Base-by-base conservation (phyloP, 2,113 vertebrate genomes). In the Elephas maximus region DNA sequence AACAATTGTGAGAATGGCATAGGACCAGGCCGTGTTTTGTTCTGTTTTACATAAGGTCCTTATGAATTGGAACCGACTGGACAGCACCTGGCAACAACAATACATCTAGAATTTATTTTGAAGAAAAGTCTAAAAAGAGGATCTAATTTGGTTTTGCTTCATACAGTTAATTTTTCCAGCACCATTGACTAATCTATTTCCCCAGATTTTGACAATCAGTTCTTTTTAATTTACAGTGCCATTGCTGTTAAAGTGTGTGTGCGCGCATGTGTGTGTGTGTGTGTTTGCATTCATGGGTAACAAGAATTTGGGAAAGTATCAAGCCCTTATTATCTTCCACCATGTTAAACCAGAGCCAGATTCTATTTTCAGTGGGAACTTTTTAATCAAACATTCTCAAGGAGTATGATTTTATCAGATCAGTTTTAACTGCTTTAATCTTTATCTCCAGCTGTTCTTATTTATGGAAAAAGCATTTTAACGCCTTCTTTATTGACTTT, bases 71-170 rank as follows among this genome's bases (percentile, higher is more conserved):
- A 17, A 57, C 53, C 15, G 11, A 12, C 53, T 17, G 15, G 53
- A 57, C 12, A 57, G 53, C 53, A 57, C 53, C 53, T 17, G 15
- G 53, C 53, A 57, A 57, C 15, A 17, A 57, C 53, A 51, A 45
- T 89, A 11, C 91, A 88, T 57, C 28, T 91, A 94, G 45, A 96
- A 90, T 94, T 93, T 93, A 94, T 74, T 94, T 71, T 83, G 15
- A 63, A 80, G 17, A 62, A 78, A 60, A 57, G 0, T 48, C 67
- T 90, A 17, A 96, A 94, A 78, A 92, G 8, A 92, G 30, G 53
- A 78, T 65, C 93, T 93, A 10, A 53, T 88, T 95, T 95, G 20
- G 76, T 88, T 93, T 91, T 90, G 30, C 90, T 37, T 96, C 67
- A 78, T 87, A 73, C 3, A 73, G 28, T 57, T 86, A 45, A 86